phyloP scores from a whole-genome alignment of 92 coral and sea anemone genomes.

The Parazoanthus darwini region DNA sequence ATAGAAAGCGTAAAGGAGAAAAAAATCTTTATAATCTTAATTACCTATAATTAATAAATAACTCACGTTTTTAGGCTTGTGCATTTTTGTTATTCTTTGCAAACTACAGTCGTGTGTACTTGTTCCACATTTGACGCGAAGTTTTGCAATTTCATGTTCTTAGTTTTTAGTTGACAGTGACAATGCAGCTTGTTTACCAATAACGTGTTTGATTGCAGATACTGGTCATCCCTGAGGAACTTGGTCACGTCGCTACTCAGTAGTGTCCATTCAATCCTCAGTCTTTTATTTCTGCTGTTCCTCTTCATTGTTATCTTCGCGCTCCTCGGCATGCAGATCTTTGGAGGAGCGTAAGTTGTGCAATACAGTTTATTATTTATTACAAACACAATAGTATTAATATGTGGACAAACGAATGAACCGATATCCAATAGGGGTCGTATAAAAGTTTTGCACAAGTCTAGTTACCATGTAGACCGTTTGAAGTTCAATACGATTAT shows the following conservation, averaged over 20 bases:
- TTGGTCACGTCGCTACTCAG: constrained; percentile 94
- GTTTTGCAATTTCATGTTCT: neutral
- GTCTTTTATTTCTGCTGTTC: constrained; percentile 92
- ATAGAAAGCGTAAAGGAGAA: too few species aligned
- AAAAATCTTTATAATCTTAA: too few species aligned
- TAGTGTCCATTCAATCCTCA: constrained; percentile 93
- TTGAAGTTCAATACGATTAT: neutral
- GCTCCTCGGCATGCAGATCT: constrained; percentile 96
- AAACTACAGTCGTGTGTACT: too few species aligned
- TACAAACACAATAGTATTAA: neutral
- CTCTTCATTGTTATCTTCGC: constrained; percentile 98
- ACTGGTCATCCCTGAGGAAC: constrained; percentile 98
- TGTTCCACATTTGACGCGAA: too few species aligned
- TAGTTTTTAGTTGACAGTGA: neutral
- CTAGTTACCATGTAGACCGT: neutral
- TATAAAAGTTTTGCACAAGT: too few species aligned
- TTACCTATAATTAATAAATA: neutral
- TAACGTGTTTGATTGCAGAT: constrained; percentile 52
- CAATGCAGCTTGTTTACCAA: neutral
- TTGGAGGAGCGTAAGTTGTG: constrained; percentile 85
- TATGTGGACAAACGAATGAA: neutral
- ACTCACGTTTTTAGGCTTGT: neutral
- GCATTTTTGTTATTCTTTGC: neutral
- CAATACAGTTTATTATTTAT: neutral
- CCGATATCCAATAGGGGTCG: neutral